Evolutionary conservation across 2,888 invertebrate genomes (phyloP).

Genomic region (Cheilosia soror): DNA sequence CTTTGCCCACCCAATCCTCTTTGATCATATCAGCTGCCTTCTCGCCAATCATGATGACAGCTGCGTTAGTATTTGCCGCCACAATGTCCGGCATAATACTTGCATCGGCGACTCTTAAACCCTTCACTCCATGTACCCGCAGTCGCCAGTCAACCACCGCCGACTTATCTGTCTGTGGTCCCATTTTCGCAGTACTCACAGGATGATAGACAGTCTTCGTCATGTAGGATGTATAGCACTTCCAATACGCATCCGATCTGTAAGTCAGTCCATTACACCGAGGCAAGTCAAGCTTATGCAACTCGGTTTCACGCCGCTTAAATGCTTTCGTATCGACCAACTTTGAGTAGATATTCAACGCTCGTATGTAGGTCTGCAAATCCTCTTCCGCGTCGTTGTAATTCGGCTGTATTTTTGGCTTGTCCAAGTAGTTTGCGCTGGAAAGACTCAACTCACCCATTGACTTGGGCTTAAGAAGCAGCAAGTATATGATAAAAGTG

Average conservation of each 20-base stretch:
- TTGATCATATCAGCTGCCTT: conserved; percentile 88
- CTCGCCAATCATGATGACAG: conserved; percentile 87
- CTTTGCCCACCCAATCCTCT: conserved; percentile 83
- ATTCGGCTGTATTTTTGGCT: conserved; percentile 86
- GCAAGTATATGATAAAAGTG: conserved; percentile 80
- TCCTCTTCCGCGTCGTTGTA: conserved; percentile 86
- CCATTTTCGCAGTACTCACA: conserved; percentile 87
- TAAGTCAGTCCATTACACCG: conserved; percentile 89
- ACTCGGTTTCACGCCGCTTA: conserved; percentile 81
- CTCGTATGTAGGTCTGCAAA: conserved; percentile 81
- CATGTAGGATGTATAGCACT: conserved; percentile 91
- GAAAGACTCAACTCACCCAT: conserved; percentile 85
- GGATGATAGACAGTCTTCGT: conserved; percentile 91
- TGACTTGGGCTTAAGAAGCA: conserved; percentile 84
- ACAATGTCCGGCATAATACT: conserved; percentile 88
- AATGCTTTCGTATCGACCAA: conserved; percentile 83
- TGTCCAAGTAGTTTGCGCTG: conserved; percentile 85
- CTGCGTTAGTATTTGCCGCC: conserved; percentile 87
- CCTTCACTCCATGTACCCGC: conserved; percentile 85
- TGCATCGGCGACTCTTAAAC: conserved; percentile 87
- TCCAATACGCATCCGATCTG: conserved; percentile 93
- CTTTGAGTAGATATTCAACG: conserved; percentile 80
- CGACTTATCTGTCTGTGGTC: conserved; percentile 83
- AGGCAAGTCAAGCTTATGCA: conserved; percentile 89
- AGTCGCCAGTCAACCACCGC: conserved; percentile 86